Evolutionary conservation across 2,888 invertebrate species (phyloP), one percentile per base, ranked within the genome.

Genomic region (Yponomeuta evonymella): DNA sequence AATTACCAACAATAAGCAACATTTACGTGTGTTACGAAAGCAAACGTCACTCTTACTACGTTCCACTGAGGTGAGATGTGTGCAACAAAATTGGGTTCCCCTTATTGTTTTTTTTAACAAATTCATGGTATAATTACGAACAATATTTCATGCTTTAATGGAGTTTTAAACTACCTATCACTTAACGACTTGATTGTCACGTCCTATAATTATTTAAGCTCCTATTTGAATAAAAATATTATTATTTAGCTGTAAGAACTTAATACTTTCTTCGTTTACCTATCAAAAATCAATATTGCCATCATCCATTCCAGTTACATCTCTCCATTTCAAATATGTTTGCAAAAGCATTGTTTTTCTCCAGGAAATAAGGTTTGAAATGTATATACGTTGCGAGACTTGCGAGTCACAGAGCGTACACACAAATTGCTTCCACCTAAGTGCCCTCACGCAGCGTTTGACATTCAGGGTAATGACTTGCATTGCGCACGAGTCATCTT

Each of bases 391-490:
- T 15, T 15, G 15, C 15, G 15, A 58, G 43, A 43, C 43, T 43
- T 65, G 30, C 30, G 29, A 65, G 65, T 65, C 65, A 65, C 65
- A 65, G 30, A 65, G 30, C 30, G 65, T 65, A 65, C 65, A 65
- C 65, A 65, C 68, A 68, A 48, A 68, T 48, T 68, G 48, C 68
- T 68, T 51, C 30, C 51, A 58, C 15, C 51, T 58, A 58, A 58
- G 48, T 68, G 29, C 30, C 48, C 65, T 66, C 71, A 71, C 71
- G 71, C 65, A 67, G 64, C 30, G 30, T 29, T 43, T 72, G 72
- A 70, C 72, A 70, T 72, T 67, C 72, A 67, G 70, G 63, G 66
- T 70, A 67, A 71, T 71, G 64, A 69, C 6, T 33, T 62, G 62
- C 70, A 70, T n/a, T 48, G 36, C 29, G 23, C 63, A 62, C 33